A percentile compares a stretch with the other conserved stretches of the same genome.
Evolutionary conservation across 2,797 vertebrate genomes (phyloP).

Genomic region (Champsocephalus gunnari): DNA sequence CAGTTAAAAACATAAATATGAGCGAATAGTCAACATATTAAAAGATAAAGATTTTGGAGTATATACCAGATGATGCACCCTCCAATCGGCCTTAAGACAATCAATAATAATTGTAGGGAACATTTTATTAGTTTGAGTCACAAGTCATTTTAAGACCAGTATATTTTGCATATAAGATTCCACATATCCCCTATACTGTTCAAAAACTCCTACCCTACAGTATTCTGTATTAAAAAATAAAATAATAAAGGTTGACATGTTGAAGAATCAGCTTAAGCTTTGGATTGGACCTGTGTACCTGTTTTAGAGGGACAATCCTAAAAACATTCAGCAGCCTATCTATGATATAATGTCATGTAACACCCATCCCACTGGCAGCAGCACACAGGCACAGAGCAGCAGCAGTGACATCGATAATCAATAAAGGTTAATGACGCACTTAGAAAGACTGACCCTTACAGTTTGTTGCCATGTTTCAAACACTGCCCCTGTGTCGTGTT

Average conservation of each 20-base stretch:
- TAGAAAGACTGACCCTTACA: conserved; percentile 14
- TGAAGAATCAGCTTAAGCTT: conserved; percentile 16
- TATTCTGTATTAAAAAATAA: not conserved
- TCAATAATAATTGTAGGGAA: not conserved
- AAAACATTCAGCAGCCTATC: conserved; percentile 27
- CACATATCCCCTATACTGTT: not conserved
- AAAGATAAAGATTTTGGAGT: not conserved
- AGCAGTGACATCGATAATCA: conserved; percentile 18
- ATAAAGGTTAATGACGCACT: conserved; percentile 20
- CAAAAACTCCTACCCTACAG: not conserved
- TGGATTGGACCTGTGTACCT: conserved; percentile 40
- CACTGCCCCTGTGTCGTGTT: conserved; percentile 1
- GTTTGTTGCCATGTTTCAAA: conserved; percentile 31
- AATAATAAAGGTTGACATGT: conserved; percentile 10
- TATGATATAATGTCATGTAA: conserved; percentile 29
- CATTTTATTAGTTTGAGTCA: not conserved
- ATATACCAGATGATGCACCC: no score
- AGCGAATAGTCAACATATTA: not conserved
- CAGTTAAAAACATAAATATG: not conserved
- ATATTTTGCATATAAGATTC: not conserved
- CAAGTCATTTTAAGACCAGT: not conserved
- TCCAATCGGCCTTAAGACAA: not conserved
- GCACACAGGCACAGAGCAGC: not conserved
- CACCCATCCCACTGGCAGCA: conserved; percentile 22
- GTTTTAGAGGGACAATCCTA: conserved; percentile 44